Percentiles rank a stretch among this genome's conserved stretches.
These are phyloP conservation scores for Bradypodion pumilum DNA, from an alignment of 2,797 vertebrate genomes.

Conservation along the genomic window DNA sequence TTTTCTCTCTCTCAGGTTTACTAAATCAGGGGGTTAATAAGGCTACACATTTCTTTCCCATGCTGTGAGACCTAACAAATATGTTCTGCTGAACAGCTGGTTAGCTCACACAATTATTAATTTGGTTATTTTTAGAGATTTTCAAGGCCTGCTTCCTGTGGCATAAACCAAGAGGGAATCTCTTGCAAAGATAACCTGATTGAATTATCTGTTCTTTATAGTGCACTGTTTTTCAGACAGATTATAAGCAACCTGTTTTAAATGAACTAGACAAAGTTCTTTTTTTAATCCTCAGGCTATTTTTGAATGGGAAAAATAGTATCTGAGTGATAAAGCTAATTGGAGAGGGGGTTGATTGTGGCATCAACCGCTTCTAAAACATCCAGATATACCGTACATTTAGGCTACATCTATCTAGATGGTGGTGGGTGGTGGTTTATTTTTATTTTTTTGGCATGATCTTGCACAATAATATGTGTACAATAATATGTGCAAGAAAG, in stretches of 20 bases:
- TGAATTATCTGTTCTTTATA: constrained; percentile 22
- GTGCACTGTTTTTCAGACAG: constrained; percentile 15
- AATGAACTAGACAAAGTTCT: neutral
- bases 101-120: constrained; percentile 54
- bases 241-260: constrained; percentile 7
- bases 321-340: constrained; percentile 3
- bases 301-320: neutral
- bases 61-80: constrained; percentile 26
- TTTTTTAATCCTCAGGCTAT: neutral
- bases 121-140: constrained; percentile 48
- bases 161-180: constrained; percentile 57
- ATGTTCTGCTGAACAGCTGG: constrained; percentile 31
- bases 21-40: constrained; percentile 9
- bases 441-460: neutral
- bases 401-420: neutral
- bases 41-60: neutral
- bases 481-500: no score
- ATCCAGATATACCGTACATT: neutral
- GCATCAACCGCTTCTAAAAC: neutral
- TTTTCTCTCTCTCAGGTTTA: neutral
- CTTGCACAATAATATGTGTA: no score
- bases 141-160: constrained; percentile 52
- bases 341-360: no score
- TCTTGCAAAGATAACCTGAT: constrained; percentile 45
- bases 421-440: no score